Evolutionary conservation across 2,113 vertebrate genomes (phyloP).

Genomic region (Dendropsophus ebraccatus): DNA sequence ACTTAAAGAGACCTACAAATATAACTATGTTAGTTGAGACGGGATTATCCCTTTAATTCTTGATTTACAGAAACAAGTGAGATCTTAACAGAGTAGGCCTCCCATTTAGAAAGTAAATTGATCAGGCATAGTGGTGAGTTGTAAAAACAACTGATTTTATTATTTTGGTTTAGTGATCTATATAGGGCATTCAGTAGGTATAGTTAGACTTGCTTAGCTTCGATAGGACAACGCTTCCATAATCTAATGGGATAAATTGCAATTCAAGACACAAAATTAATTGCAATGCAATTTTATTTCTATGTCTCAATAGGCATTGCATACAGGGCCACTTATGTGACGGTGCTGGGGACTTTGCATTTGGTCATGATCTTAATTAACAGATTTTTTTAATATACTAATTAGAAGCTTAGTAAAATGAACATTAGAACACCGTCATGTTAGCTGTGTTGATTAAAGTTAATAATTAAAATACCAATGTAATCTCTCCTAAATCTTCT

Average conservation of each 20-base stretch:
- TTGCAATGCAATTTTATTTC: not conserved
- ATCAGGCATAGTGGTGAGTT: too few species aligned
- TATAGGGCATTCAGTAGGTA: not conserved
- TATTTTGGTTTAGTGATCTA: not conserved
- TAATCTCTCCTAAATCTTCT: slow-evolving; percentile 12
- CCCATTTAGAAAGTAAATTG: too few species aligned
- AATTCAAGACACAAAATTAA: not conserved
- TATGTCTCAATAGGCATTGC: not conserved
- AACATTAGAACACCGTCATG: not conserved
- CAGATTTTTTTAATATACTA: not conserved
- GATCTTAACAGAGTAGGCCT: too few species aligned
- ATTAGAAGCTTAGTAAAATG: slow-evolving; percentile 15
- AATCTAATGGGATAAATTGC: not conserved
- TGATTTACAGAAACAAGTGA: too few species aligned
- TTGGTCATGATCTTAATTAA: not conserved
- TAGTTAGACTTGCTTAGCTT: not conserved
- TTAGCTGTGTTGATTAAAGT: slow-evolving; percentile 1
- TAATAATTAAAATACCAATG: slow-evolving; percentile 23
- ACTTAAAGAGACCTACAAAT: too few species aligned
- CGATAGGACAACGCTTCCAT: not conserved
- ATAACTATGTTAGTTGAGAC: too few species aligned
- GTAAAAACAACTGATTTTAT: too few species aligned
- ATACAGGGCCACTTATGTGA: not conserved
- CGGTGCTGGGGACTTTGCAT: not conserved
- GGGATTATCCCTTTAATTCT: too few species aligned